Conservation (phyloP, 2,113 vertebrate species). For the Dolichotis patagonum region DNA sequence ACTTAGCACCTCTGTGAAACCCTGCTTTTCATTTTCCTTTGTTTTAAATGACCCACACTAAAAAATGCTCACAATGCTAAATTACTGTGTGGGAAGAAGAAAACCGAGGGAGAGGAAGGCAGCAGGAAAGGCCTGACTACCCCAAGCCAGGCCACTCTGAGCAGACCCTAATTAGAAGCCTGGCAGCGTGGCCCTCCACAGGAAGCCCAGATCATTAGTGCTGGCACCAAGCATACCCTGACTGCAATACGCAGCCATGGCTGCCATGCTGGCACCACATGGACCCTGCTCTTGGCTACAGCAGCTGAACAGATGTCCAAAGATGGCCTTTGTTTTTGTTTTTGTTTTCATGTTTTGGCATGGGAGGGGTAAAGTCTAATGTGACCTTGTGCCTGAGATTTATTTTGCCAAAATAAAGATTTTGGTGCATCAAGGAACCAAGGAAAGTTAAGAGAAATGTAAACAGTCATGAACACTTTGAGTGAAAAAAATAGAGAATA, state of each 20-base stretch:
- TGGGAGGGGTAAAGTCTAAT: not conserved
- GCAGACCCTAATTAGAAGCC: constrained; percentile 85
- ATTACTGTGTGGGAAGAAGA: constrained; percentile 54
- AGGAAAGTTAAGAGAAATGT: constrained; percentile 56
- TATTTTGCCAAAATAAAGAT: constrained; percentile 82
- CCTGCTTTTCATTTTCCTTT: not conserved
- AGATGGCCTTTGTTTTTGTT: constrained; percentile 65
- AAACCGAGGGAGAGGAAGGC: not conserved
- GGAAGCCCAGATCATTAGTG: constrained; percentile 85
- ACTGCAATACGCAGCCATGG: constrained; percentile 78
- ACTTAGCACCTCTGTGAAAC: not conserved
- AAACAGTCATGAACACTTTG: not conserved
- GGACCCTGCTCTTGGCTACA: constrained; percentile 80
- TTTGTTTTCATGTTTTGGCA: constrained; percentile 66
- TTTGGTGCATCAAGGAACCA: constrained; percentile 82
- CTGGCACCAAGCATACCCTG: constrained; percentile 74
- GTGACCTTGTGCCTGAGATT: constrained; percentile 84
- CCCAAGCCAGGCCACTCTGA: constrained; percentile 70
- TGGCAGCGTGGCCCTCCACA: constrained; percentile 77
- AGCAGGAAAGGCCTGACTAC: constrained; percentile 64
- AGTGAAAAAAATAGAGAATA: constrained; percentile 25
- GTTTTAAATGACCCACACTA: not conserved
- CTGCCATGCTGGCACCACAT: constrained; percentile 80
- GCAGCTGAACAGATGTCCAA: constrained; percentile 85
- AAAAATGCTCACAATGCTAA: constrained; percentile 10